These are phyloP conservation scores for Hemiprocne comata DNA, from an alignment of 2,113 vertebrate genomes.

Conservation along the genomic window DNA sequence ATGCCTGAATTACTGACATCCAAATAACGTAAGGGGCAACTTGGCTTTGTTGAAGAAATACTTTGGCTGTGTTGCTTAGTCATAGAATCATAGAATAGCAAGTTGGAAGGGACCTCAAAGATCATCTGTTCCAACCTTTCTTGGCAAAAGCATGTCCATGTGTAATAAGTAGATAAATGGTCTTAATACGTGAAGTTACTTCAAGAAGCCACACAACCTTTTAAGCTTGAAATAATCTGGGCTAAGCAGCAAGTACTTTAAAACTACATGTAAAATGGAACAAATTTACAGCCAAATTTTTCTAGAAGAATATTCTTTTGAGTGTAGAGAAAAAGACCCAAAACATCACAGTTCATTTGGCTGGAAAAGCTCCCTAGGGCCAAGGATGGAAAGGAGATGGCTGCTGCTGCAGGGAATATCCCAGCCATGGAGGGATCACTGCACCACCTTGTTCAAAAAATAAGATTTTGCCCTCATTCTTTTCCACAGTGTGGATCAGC, in stretches of 20 bases:
- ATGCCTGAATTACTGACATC: neutral
- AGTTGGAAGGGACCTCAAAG: too few species aligned
- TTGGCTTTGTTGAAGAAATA: neutral
- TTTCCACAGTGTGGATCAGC: slow-evolving; percentile 87
- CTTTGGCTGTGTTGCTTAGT: accelerated
- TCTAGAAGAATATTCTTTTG: neutral
- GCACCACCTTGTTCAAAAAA: accelerated
- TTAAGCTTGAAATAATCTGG: neutral
- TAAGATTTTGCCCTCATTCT: neutral
- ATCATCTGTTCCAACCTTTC: too few species aligned
- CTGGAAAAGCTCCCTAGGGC: neutral
- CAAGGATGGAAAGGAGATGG: neutral
- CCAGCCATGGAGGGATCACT: accelerated
- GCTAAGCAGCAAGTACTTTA: neutral
- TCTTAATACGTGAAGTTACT: neutral
- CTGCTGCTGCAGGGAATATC: accelerated
- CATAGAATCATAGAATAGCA: too few species aligned
- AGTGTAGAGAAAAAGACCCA: neutral
- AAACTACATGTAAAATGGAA: neutral
- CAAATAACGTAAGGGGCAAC: neutral
- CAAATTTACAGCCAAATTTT: neutral
- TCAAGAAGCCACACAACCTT: neutral
- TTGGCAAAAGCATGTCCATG: too few species aligned
- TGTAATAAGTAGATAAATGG: neutral
- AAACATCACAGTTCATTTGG: neutral